These are phyloP conservation scores for Caenorhabditis becei DNA, from an alignment of 2,888 invertebrate species.

Conservation along the genomic window DNA sequence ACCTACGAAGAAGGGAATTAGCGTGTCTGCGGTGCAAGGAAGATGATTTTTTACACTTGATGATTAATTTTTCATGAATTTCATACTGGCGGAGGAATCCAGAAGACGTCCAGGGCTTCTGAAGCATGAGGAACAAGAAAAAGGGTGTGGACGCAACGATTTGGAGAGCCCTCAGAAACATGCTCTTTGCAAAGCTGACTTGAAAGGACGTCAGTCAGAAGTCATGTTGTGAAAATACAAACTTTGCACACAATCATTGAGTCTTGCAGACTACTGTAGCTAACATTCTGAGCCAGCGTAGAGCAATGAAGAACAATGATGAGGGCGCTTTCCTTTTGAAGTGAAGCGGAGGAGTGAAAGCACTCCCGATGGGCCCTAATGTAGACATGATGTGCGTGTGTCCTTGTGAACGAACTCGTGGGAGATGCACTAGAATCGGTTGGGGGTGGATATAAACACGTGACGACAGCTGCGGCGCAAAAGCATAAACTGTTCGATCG, in stretches of 20 bases:
- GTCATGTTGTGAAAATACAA: no score
- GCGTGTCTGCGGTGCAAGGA: constrained; percentile 15
- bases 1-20: not conserved
- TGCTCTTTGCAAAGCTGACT: no score
- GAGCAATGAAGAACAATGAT: not conserved
- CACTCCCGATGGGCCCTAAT: not conserved
- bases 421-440: not conserved
- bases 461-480: not conserved
- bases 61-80: no score
- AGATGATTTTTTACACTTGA: no score
- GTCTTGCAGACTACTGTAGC: not conserved
- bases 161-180: no score
- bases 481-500: not conserved
- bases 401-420: not conserved
- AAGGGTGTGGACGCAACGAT: no score
- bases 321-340: not conserved
- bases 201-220: no score
- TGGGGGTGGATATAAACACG: not conserved
- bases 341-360: not conserved
- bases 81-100: no score
- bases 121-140: no score
- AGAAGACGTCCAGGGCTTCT: no score
- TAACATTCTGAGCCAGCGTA: no score
- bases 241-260: no score
- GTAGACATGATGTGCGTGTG: constrained; percentile 8